Evolutionary conservation across 2,113 vertebrate species (phyloP), one percentile per base, ranked within the genome.

Genomic region (Rhabdornis inornatus): DNA sequence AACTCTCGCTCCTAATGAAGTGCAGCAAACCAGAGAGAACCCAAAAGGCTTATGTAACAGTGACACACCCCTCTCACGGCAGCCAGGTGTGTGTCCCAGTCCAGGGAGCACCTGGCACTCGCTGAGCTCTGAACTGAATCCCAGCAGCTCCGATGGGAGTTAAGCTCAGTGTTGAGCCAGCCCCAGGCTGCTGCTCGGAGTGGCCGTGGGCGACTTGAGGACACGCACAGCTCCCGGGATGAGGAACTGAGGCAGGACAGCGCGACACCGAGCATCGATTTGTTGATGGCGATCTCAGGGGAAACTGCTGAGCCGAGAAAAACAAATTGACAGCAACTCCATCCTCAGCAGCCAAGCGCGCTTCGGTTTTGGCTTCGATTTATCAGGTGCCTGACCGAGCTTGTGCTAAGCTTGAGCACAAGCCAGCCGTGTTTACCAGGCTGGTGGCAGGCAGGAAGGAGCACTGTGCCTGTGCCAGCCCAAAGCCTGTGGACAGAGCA

Each of bases 181-280:
- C 24, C 50, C 60, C n/a, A 13, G 19, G 45, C 35, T 8, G 28
- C 47, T n/a, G 74, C 64, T 44, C 74, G 17, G 85, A 18, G 30
- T 0, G 2, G 27, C 63, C 35, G 2, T 21, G 11, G 1, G 30
- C 5, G 2, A 18, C 42, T 71, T 5, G 2, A 16, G 66, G 76
- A 13, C 70, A 30, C 15, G 6, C 17, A 3, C 45, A 13, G 17
- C 40, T 22, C 75, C 63, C 1, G 0, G 13, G 7, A 42, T 4
- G 30, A 37, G 69, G 64, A 60, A 35, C 44, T 19, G 20, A 45
- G 90, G 18, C 49, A 59, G 44, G 64, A 45, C 35, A 39, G 55
- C 1, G 13, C 0, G 1, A 88, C 69, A 65, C 20, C 0, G 3
- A 47, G 42, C 57, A 60, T 55, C 52, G n/a, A 6, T 47, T 77